These are phyloP conservation scores for Tenodera sinensis DNA, from an alignment of 2,888 invertebrate species.

Conservation along the genomic window DNA sequence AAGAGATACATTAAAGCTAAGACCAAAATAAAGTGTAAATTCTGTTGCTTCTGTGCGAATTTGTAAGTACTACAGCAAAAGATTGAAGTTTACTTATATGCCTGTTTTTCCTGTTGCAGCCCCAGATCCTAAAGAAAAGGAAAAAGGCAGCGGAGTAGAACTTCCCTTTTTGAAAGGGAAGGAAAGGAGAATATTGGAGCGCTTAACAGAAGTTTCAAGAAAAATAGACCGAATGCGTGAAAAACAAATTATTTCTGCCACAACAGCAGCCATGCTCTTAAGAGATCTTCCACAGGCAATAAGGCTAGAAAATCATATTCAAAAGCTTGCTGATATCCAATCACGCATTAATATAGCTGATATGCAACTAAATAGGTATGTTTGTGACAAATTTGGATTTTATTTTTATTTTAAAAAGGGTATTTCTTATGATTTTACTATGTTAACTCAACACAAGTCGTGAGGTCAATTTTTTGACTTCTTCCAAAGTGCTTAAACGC, in stretches of 20 bases:
- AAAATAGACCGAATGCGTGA: constrained; percentile 38
- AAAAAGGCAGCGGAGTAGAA: constrained; percentile 52
- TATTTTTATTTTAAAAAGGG: no score
- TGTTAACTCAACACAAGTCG: no score
- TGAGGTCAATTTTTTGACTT: no score
- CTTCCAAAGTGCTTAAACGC: no score
- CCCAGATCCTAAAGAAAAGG: constrained; percentile 49
- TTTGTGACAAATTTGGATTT: not conserved
- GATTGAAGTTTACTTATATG: not conserved
- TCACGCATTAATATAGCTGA: constrained; percentile 58
- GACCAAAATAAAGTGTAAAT: no score
- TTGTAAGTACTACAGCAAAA: no score
- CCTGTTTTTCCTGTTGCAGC: constrained; percentile 7
- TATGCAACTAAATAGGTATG: not conserved
- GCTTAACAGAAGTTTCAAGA: constrained; percentile 41
- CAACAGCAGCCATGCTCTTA: constrained; percentile 37
- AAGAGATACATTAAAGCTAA: no score
- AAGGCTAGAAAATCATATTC: constrained; percentile 56
- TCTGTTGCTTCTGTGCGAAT: no score
- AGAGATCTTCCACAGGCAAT: constrained; percentile 48
- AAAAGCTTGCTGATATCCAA: constrained; percentile 59
- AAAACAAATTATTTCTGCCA: constrained; percentile 28
- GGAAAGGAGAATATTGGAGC: constrained; percentile 58
- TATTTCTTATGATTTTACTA: no score
- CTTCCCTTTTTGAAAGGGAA: constrained; percentile 58